Percentiles rank a stretch among this genome's conserved stretches.
Evolutionary conservation across 2,888 invertebrate genomes (phyloP).

Genomic region (Trypoxylon attenuatum): DNA sequence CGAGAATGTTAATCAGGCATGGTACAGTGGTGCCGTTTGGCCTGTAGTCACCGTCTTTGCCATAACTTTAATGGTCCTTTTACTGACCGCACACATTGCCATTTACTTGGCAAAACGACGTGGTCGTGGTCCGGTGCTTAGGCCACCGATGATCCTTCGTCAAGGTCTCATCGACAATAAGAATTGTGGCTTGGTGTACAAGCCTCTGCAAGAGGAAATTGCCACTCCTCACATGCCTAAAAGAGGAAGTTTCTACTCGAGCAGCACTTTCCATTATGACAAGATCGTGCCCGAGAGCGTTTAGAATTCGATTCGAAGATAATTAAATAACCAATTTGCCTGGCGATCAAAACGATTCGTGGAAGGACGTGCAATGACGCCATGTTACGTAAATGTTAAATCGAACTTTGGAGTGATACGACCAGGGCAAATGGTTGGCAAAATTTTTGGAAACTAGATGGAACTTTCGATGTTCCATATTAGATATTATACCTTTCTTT

Average conservation of each 20-base stretch:
- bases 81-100: conserved; percentile 59
- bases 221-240: conserved; percentile 82
- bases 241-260: conserved; percentile 76
- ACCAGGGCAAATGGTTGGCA: not conserved
- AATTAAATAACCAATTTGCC: conserved; percentile 23
- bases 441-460: conserved; percentile 1
- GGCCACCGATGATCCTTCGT: conserved; percentile 71
- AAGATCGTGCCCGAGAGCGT: conserved; percentile 80
- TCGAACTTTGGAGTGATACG: no score
- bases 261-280: conserved; percentile 80
- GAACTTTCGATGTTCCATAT: conserved; percentile 2
- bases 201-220: conserved; percentile 86
- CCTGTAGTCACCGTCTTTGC: conserved; percentile 59
- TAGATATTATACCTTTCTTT: not conserved
- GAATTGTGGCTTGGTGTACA: conserved; percentile 85
- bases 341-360: not conserved
- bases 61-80: conserved; percentile 55
- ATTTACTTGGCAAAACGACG: conserved; percentile 62
- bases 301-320: conserved; percentile 64
- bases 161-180: conserved; percentile 76
- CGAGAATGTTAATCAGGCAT: conserved; percentile 37
- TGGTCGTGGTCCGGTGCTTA: conserved; percentile 67
- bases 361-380: no score
- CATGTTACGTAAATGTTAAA: not conserved
- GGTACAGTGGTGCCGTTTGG: conserved; percentile 64